These are phyloP conservation scores for Drosophila bipectinata DNA, from an alignment of 1,140 invertebrate genomes.

Conservation along the genomic window DNA sequence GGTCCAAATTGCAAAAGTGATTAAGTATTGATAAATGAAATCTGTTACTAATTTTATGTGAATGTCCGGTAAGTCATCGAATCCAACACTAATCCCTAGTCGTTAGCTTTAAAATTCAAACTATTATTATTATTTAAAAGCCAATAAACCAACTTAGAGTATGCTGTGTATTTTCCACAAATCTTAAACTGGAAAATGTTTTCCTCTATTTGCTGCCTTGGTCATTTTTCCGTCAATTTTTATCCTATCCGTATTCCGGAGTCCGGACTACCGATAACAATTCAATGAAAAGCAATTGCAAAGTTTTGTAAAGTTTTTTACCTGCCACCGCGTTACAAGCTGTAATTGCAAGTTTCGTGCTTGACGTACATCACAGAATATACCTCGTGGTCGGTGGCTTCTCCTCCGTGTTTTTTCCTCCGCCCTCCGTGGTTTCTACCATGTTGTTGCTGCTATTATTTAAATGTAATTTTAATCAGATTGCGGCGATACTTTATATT, in stretches of 20 bases:
- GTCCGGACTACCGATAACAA: constrained; percentile 33
- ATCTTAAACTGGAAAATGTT: neutral
- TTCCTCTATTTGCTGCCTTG: constrained; percentile 2
- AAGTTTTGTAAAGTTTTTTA: constrained; percentile 55
- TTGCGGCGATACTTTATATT: constrained; percentile 75
- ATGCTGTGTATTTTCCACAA: neutral
- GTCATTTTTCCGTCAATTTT: neutral
- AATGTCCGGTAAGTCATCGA: neutral
- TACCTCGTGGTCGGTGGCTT: constrained; percentile 18
- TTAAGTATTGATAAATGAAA: neutral
- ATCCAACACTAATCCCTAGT: neutral
- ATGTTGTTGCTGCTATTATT: constrained; percentile 55
- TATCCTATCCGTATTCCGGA: neutral
- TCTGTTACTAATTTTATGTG: neutral
- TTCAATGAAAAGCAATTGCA: constrained; percentile 47
- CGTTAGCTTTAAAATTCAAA: too few relatives aligned
- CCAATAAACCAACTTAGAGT: neutral
- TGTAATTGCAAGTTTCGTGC: constrained; percentile 47
- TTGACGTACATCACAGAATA: constrained; percentile 46
- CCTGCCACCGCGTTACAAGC: constrained; percentile 23
- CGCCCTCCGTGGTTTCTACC: neutral
- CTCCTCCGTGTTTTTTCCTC: neutral
- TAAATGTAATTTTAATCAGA: constrained; percentile 83
- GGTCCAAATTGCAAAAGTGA: neutral
- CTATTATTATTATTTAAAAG: too few relatives aligned